Base-by-base conservation (phyloP, 2,113 vertebrate species). In the Malurus elegans region DNA sequence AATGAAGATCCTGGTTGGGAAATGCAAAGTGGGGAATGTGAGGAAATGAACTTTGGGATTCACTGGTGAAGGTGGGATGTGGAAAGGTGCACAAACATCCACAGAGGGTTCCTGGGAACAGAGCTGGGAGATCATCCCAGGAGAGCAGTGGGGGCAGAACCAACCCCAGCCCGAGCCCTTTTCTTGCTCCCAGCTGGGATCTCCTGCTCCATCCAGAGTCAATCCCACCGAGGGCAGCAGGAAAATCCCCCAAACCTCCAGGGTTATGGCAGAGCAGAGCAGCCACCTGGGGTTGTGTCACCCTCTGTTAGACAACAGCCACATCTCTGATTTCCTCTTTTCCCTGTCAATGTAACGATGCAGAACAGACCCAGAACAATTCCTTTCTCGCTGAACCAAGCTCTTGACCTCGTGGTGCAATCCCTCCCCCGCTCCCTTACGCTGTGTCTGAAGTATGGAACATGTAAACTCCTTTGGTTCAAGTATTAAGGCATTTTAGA, bases 401-500 rank as follows among this genome's bases (percentile, higher is more conserved):
- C 47, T 79, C 51, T 24, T 82, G 50, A 29, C 29, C 69, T 61
- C 11, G 26, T 3, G n/a, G 88, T 56, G 73, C 93, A 94, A 54
- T 28, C 42, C 62, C 86, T 71, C 45, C 60, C 75, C 85, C 51
- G 70, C 72, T 91, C 78, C 71, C 67, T 83, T 23, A 69, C 48
- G 8, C 53, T 88, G 70, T 31, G 60, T 90, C 84, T 85, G 85
- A 94, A 86, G 66, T 72, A 91, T 81, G 79, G 42, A 87, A 85
- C 80, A 86, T 97, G 95, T 95, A 97, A 98, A 97, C 96, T 98
- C 97, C 98, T 98, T 98, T 98, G 98, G 98, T 98, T 98, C 97
- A 98, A 97, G 97, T 98, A 97, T 98, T 98, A 98, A 98, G 98
- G 98, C 98, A 98, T 98, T 97, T 97, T 88, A 91, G 91, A 95